Conservation (phyloP, 2,797 vertebrate genomes). For the Falco rusticolus region DNA sequence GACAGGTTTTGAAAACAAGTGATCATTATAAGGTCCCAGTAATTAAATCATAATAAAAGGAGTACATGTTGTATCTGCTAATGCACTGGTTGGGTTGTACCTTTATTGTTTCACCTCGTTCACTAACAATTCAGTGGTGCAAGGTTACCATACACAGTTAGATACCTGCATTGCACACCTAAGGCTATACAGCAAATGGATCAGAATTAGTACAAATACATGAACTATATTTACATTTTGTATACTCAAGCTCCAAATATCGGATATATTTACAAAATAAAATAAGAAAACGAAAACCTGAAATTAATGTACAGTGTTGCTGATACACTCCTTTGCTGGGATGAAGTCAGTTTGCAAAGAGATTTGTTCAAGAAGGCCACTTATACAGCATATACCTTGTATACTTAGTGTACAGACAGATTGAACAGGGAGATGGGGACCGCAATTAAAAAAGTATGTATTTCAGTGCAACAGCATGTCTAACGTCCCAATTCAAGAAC, state of each 20-base stretch:
- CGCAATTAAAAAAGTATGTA: background rate
- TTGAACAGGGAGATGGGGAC: slow-evolving; percentile 4
- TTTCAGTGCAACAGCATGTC: slow-evolving; percentile 21
- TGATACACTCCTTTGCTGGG: slow-evolving; percentile 81
- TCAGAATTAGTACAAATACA: slow-evolving; percentile 99
- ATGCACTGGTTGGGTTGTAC: slow-evolving; percentile 91
- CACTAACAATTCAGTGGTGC: slow-evolving; percentile 96
- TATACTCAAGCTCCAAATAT: slow-evolving; percentile 97
- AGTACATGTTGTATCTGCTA: slow-evolving; percentile 57
- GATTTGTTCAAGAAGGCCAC: slow-evolving; percentile 79
- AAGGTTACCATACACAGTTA: slow-evolving; percentile 99
- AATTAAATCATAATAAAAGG: background rate
- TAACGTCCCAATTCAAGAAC: background rate
- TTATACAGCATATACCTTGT: slow-evolving; percentile 65
- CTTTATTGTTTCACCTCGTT: slow-evolving; percentile 98
- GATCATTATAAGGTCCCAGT: background rate
- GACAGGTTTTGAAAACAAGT: background rate
- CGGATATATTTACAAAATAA: slow-evolving; percentile 99
- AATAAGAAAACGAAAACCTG: slow-evolving; percentile 92
- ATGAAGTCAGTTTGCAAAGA: slow-evolving; percentile 76
- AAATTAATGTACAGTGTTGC: slow-evolving; percentile 91
- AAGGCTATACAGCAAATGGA: slow-evolving; percentile 99
- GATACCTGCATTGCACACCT: slow-evolving; percentile 97
- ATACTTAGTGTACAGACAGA: slow-evolving; percentile 39
- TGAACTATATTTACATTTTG: slow-evolving; percentile 99